Percentiles rank a stretch among this genome's conserved stretches.
Evolutionary conservation across 2,113 vertebrate species (phyloP).

Genomic region (Ramphastos sulfuratus): DNA sequence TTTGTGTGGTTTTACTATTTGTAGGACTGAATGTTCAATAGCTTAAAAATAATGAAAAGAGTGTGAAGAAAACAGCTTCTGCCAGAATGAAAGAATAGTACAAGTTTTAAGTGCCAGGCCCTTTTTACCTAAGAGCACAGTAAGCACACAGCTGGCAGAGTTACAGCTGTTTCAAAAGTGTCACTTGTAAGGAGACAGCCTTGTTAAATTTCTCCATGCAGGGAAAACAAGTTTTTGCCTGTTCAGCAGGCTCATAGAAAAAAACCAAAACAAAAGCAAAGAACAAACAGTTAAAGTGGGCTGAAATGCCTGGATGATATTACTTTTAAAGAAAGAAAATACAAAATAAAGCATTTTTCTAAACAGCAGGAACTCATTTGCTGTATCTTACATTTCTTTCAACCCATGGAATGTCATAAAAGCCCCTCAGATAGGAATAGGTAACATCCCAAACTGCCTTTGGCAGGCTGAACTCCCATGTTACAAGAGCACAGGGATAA

Average conservation of each 20-base stretch:
- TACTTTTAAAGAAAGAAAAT: not conserved
- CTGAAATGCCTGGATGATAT: not conserved
- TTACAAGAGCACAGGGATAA: not conserved
- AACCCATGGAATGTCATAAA: not conserved
- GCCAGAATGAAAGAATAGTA: not conserved
- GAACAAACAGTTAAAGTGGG: not conserved
- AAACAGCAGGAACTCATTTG: not conserved
- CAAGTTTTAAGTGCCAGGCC: not conserved
- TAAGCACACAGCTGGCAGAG: not conserved
- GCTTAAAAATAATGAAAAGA: slow-evolving; percentile 44
- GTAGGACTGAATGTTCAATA: not conserved
- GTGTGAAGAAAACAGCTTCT: slow-evolving; percentile 11
- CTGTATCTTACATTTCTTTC: not conserved
- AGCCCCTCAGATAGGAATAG: not conserved
- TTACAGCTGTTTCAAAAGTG: not conserved
- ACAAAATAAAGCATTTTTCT: not conserved
- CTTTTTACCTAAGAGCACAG: not conserved
- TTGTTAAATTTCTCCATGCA: not conserved
- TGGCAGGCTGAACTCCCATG: not conserved
- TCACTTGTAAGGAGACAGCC: not conserved
- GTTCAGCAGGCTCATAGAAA: not conserved
- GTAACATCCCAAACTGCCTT: not conserved
- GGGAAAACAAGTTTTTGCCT: not conserved
- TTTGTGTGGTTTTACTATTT: not conserved
- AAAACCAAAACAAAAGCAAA: not conserved